Percentiles rank a stretch among this genome's conserved stretches.
Evolutionary conservation across 2,113 vertebrate genomes (phyloP).

Genomic region (Hiodon tergisus): DNA sequence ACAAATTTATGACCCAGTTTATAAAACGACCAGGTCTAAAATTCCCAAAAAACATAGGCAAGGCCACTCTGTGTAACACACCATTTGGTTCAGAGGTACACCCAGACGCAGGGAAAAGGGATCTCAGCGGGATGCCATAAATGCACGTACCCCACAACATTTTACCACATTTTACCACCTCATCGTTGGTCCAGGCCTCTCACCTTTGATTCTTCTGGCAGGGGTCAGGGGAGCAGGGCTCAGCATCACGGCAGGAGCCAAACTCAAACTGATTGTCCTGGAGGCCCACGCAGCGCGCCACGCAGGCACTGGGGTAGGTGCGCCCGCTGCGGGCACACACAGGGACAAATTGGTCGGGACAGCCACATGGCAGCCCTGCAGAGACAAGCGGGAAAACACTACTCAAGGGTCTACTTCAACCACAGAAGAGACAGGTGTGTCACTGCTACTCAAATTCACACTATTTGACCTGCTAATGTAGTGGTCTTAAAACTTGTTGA

Average conservation of each 20-base stretch:
- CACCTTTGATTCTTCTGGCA: slow-evolving; percentile 86
- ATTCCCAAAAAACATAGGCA: too few species aligned
- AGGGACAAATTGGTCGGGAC: slow-evolving; percentile 86
- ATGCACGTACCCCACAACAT: too few species aligned
- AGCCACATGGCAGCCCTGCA: slow-evolving; percentile 86
- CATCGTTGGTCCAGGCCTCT: slow-evolving; percentile 17
- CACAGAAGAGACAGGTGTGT: neutral
- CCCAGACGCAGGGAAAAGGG: too few species aligned
- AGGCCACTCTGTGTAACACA: too few species aligned
- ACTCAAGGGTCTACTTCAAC: neutral
- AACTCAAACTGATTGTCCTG: slow-evolving; percentile 86
- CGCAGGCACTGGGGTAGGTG: slow-evolving; percentile 88
- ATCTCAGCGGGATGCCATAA: too few species aligned
- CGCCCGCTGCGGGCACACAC: slow-evolving; percentile 90
- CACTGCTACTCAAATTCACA: too few species aligned
- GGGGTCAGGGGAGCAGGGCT: slow-evolving; percentile 78
- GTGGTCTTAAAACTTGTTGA: too few species aligned
- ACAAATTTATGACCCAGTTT: too few species aligned
- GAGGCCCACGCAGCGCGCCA: slow-evolving; percentile 89
- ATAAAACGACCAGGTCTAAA: too few species aligned
- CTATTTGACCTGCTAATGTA: too few species aligned
- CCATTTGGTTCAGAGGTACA: too few species aligned
- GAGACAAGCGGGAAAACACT: neutral
- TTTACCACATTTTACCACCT: too few species aligned
- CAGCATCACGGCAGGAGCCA: slow-evolving; percentile 75